Evolutionary conservation across 2,113 vertebrate species (phyloP), one percentile per base, ranked within the genome.

Genomic region (Cromileptes altivelis): DNA sequence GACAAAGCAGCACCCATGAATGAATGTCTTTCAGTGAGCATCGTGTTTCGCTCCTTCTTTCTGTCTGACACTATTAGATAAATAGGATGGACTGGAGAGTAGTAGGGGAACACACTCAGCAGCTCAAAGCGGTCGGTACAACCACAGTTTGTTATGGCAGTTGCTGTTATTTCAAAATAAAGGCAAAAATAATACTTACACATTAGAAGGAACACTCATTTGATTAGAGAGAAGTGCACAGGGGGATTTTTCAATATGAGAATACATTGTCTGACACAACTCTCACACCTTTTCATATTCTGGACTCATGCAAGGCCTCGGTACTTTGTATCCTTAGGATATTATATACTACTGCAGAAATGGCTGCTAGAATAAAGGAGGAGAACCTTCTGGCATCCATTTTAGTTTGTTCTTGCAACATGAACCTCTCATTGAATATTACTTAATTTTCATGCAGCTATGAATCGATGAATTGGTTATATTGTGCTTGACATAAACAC

Each of bases 1-100:
- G 92, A 94, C 91, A 91, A 88, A 86, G 72, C 80, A 90, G 75
- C 89, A 91, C 85, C 85, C 90, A 88, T 75, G 55, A 92, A 87
- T 91, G 87, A 91, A 92, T 91, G 78, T 90, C 68, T 88, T 85
- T 74, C 58, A 81, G 23, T 49, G 80, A 94, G 78, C 84, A 81
- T 65, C 25, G 72, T 37, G 8, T 83, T 78, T 47, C 68, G 81
- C 79, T 85, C 70, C 69, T 82, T 82, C 70, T 47, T 77, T 87
- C 76, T 71, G 49, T 82, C 78, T 70, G 30, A 77, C 69, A 86
- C 75, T 37, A 50, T 75, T 23, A 72, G n/a, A 85, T 84, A 76
- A 70, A 84, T 40, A 85, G 19, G 70, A n/a, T 68, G 70, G 57
- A 89, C 63, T 52, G 70, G 57, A 86, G 69, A 78, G 71, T 50